Evolutionary conservation across 2,888 invertebrate genomes (phyloP), one percentile per base, ranked within the genome.

Genomic region (Meghimatium bilineatum): DNA sequence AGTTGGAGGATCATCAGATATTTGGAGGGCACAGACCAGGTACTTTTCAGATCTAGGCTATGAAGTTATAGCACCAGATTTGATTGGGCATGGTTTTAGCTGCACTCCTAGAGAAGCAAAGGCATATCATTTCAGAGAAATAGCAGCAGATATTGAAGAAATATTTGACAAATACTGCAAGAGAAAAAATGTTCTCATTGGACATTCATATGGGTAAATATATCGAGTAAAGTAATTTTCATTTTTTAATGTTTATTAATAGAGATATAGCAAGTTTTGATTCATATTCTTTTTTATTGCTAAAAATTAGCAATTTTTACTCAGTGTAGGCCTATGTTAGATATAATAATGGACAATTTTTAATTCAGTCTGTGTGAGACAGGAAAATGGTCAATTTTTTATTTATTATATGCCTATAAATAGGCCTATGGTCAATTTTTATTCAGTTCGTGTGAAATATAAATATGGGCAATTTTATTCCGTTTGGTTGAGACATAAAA

Each of bases 1-100:
- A 20, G 95, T 96, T 86, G 96, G 96, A 8, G 95, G 95, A 10
- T 95, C 95, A 14, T 95, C 95, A 63, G 95, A 96, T 87, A 93
- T 95, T 52, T 96, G 96, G 95, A 94, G 94, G 87, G 93, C 94
- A 83, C 95, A 96, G 90, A 94, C 95, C 60, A 93, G 94, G 67
- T 95, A 95, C 91, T 95, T 96, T 89, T 93, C 95, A 8, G 92
- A 92, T 75, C 83, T 88, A 86, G 96, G 95, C 0, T 95, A 95
- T 92, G 95, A 96, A 89, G 94, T 96, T 82, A 94, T 96, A 23
- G 96, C 95, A 0, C 95, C 96, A 26, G 96, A 96, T 91, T 94
- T 96, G 92, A 93, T 96, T 63, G 96, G 96, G 0, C 96, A 96
- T 91, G 96, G 96, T 0, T 94, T 95, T 89, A 96, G 96, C 90